Evolutionary conservation across 2,113 vertebrate species (phyloP).

Genomic region (Apodemus sylvaticus): DNA sequence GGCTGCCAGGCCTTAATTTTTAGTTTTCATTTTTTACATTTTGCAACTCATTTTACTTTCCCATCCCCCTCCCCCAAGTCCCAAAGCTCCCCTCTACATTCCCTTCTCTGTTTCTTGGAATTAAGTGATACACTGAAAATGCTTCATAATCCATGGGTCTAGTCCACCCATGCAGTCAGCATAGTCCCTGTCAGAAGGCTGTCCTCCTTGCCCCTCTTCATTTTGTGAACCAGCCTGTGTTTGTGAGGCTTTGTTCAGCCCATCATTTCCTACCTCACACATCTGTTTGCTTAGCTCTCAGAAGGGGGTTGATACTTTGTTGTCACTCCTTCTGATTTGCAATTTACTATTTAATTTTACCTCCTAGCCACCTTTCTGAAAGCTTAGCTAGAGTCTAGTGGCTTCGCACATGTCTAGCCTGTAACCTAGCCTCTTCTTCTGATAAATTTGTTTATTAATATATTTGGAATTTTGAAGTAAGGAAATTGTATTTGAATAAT

Average conservation of each 20-base stretch:
- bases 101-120: not conserved
- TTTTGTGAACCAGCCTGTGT: not conserved
- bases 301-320: not conserved
- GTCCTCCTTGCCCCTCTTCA: not conserved
- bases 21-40: not conserved
- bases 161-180: not conserved
- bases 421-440: not conserved
- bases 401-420: not conserved
- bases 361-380: not conserved
- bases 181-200: not conserved
- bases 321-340: not conserved
- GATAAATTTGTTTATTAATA: not conserved
- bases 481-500: not conserved
- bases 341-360: not conserved
- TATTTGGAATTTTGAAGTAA: slow-evolving; percentile 16
- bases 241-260: not conserved
- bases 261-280: not conserved
- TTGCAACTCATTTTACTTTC: not conserved
- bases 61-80: not conserved
- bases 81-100: not conserved
- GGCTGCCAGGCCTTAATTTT: not conserved
- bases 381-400: not conserved
- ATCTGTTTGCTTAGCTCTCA: not conserved
- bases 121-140: not conserved
- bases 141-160: not conserved